Percentiles rank a stretch among this genome's conserved stretches.
Evolutionary conservation across 2,113 vertebrate species (phyloP).

Genomic region (Mirounga angustirostris): DNA sequence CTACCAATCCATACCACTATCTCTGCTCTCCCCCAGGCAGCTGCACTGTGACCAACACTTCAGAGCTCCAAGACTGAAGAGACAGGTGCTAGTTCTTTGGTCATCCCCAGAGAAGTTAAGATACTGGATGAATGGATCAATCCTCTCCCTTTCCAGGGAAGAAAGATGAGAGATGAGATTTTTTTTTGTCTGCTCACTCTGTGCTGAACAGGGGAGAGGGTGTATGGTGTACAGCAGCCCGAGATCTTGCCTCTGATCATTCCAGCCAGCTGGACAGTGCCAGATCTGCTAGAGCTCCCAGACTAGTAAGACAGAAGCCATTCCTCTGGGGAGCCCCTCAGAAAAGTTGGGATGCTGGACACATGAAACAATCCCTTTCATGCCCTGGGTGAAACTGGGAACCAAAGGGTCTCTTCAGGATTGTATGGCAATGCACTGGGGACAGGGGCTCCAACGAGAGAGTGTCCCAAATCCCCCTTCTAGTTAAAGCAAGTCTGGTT

Average conservation of each 20-base stretch:
- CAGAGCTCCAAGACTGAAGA: neutral
- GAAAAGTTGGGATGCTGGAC: neutral
- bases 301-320: neutral
- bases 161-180: neutral
- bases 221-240: neutral
- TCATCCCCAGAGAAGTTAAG: neutral
- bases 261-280: neutral
- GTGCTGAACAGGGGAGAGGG: neutral
- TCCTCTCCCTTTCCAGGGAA: too few relatives aligned
- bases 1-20: neutral
- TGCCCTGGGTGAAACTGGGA: neutral
- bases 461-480: neutral
- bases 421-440: neutral
- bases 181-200: neutral
- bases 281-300: neutral
- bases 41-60: neutral
- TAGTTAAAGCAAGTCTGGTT: neutral
- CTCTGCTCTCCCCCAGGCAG: neutral
- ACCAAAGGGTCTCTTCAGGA: neutral
- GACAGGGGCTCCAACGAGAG: neutral
- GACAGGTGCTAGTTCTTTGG: neutral
- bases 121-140: neutral
- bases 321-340: neutral
- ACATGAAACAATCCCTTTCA: neutral
- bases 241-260: neutral